Evolutionary conservation across 2,113 vertebrate species (phyloP).

Genomic region (Petaurus breviceps): DNA sequence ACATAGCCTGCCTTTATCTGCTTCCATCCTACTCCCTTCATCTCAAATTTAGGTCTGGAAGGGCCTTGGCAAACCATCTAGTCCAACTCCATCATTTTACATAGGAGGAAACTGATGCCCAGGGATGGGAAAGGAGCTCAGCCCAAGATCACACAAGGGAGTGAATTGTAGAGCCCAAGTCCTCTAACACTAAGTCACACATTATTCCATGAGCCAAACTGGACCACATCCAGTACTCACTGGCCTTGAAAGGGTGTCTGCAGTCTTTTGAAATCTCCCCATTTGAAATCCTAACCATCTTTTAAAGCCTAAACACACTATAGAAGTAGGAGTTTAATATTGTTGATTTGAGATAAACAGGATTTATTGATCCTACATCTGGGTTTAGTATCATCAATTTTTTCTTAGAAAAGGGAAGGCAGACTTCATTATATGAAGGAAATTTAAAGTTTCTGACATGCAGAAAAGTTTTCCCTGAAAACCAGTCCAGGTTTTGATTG

Average conservation of each 20-base stretch:
- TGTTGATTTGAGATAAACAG: not conserved
- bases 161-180: not conserved
- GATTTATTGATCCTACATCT: not conserved
- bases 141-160: not conserved
- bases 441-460: not conserved
- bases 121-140: no score
- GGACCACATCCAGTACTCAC: not conserved
- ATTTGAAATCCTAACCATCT: not conserved
- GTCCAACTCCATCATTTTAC: not conserved
- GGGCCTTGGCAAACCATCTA: not conserved
- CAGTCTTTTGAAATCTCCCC: not conserved
- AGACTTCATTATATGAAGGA: not conserved
- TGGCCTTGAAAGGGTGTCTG: not conserved
- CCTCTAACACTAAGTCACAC: not conserved
- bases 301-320: not conserved
- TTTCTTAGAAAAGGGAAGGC: not conserved
- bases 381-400: not conserved
- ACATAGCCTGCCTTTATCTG: not conserved
- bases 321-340: not conserved
- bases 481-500: slow-evolving; percentile 13
- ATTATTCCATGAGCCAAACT: not conserved
- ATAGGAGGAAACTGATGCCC: not conserved
- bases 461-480: not conserved
- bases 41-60: not conserved
- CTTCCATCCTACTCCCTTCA: not conserved